phyloP scores from a whole-genome alignment of 2,113 vertebrate species.

The Embiotoca jacksoni region DNA sequence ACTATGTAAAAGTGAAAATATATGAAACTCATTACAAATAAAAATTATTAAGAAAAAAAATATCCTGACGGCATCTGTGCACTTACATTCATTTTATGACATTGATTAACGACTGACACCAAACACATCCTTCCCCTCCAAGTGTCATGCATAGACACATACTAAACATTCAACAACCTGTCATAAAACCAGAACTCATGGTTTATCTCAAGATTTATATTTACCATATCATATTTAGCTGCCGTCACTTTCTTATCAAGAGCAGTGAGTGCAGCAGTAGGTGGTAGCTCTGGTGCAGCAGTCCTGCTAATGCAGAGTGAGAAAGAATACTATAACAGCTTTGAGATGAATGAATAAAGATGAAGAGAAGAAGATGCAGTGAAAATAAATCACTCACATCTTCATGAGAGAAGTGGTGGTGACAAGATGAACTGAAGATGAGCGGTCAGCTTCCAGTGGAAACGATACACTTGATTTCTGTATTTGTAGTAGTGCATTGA shows the following conservation, averaged over 20 bases:
- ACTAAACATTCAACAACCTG: not conserved
- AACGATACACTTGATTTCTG: not conserved
- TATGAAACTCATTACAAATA: not conserved
- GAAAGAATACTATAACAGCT: not conserved
- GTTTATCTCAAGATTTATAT: slow-evolving; percentile 10
- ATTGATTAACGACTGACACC: not conserved
- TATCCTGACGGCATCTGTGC: not conserved
- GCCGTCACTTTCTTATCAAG: slow-evolving; percentile 11
- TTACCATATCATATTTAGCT: slow-evolving; percentile 21
- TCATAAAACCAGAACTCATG: not conserved
- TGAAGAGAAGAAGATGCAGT: not conserved
- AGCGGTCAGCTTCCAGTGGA: not conserved
- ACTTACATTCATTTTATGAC: not conserved
- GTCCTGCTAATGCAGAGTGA: slow-evolving; percentile 4
- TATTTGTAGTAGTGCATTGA: not conserved
- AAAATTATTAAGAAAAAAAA: not conserved
- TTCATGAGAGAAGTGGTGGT: not conserved
- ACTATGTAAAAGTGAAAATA: not conserved
- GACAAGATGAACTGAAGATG: not conserved
- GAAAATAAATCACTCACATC: not conserved
- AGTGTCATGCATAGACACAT: not conserved
- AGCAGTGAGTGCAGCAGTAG: slow-evolving; percentile 11
- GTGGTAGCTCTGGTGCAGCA: slow-evolving; percentile 23
- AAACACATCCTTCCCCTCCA: not conserved
- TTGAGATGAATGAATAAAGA: slow-evolving; percentile 16